Base-by-base conservation (phyloP, 2,888 invertebrate genomes). In the Volucella zonaria region DNA sequence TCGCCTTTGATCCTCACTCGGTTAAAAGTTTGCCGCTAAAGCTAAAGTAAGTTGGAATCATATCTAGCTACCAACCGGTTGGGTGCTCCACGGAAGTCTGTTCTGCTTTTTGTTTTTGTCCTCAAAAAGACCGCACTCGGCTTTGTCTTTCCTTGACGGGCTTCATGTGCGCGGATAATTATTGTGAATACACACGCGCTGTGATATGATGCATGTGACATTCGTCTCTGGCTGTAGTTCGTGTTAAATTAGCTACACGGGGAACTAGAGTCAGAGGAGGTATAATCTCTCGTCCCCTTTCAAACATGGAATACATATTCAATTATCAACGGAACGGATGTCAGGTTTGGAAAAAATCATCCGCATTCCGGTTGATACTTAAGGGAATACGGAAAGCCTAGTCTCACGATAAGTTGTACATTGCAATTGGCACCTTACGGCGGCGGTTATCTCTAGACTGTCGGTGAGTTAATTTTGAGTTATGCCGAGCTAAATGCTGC, bases 261-360 rank as follows among this genome's bases (percentile, higher is more conserved):
- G 38, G 52, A 23, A 23, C 40, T 40, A 6, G 6, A 31, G 31
- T 31, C 6, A 6, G 31, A 31, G 31, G 6, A 54, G 47, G 12
- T 15, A 9, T 1, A n/a, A 2, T 14, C 23, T 8, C 40, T 23
- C 45, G 58, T 52, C 31, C 51, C 12, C 14, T 45, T 40, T 12
- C 40, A 47, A 52, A 14, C 1, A 15, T 42, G 31, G 75, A 49
- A 62, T 51, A 71, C 23, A 51, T 71, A 67, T 82, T 82, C 82
- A 82, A 78, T 82, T 82, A 80, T 80, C 73, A 68, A 78, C 68
- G 78, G 67, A 82, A 78, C 82, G 82, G 82, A 82, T 82, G 77
- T 73, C 67, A 67, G 51, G 62, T 68, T 62, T 31, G 31, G 31
- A 31, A 73, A 49, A 56, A 49, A 45, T 73, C 78, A 82, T 82